phyloP scores from a whole-genome alignment of 2,888 invertebrate species.

The Tetramorium bicarinatum region DNA sequence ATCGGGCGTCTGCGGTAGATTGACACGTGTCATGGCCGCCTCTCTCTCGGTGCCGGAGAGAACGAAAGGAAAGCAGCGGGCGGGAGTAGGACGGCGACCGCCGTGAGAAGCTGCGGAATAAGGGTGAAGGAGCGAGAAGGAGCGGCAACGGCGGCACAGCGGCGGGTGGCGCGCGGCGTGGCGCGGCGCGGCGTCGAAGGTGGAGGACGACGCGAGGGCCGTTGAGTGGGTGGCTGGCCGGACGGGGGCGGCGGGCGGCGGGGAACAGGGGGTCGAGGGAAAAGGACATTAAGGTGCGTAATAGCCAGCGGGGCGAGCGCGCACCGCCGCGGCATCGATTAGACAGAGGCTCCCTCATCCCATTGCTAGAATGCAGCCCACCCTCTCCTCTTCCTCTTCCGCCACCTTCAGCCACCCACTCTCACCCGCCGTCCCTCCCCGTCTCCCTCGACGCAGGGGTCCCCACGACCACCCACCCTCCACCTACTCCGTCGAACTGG shows the following conservation, averaged over 20 bases:
- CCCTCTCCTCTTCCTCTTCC: constrained; percentile 71
- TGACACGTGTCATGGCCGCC: constrained; percentile 87
- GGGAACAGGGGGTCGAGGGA: constrained; percentile 74
- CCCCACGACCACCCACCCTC: constrained; percentile 74
- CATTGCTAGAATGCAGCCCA: constrained; percentile 81
- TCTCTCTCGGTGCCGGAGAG: constrained; percentile 77
- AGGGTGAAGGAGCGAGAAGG: constrained; percentile 57
- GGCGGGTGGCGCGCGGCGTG: constrained; percentile 55
- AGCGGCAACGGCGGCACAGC: constrained; percentile 52
- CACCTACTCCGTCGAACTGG: constrained; percentile 82
- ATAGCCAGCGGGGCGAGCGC: constrained; percentile 86
- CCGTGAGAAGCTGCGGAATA: constrained; percentile 52
- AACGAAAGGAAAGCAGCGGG: constrained; percentile 65
- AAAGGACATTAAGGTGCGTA: constrained; percentile 86
- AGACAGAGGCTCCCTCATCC: constrained; percentile 84
- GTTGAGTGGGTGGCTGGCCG: constrained; percentile 60
- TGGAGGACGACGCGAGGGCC: constrained; percentile 70
- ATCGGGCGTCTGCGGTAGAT: constrained; percentile 86
- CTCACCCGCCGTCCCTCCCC: constrained; percentile 61
- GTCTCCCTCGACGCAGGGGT: constrained; percentile 71
- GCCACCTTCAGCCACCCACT: constrained; percentile 69
- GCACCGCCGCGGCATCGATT: constrained; percentile 86
- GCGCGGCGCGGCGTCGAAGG: constrained; percentile 71
- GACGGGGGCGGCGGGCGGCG: constrained; percentile 62
- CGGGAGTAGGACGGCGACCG: constrained; percentile 59